phyloP scores from a whole-genome alignment of 2,888 invertebrate genomes.

The Ennomos fuscantarius region DNA sequence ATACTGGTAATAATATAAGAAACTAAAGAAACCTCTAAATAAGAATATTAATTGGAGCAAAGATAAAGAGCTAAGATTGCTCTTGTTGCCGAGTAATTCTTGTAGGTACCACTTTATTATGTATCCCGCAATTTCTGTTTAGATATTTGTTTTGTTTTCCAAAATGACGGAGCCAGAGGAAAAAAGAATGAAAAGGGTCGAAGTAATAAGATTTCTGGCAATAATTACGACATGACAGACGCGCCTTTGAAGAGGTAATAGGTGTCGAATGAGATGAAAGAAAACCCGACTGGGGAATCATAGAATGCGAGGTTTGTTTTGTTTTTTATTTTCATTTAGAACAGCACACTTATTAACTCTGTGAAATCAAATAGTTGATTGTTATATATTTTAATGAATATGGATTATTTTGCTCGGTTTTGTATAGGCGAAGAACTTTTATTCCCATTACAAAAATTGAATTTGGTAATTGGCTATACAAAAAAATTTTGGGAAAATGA shows the following conservation, averaged over 20 bases:
- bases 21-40: no score
- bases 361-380: no score
- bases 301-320: conserved; percentile 1
- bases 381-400: no score
- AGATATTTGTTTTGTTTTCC: conserved; percentile 11
- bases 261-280: conserved; percentile 18
- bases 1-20: no score
- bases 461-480: no score
- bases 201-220: conserved; percentile 27
- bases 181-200: conserved; percentile 9
- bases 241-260: conserved; percentile 20
- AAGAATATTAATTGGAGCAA: no score
- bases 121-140: conserved; percentile 4
- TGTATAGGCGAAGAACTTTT: no score
- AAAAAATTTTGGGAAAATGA: no score
- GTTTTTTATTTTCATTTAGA: neutral
- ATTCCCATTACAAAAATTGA: no score
- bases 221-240: conserved; percentile 21
- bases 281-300: conserved; percentile 13
- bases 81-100: no score
- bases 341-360: neutral
- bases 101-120: conserved; percentile 1
- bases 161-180: conserved; percentile 3
- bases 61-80: no score
- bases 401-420: no score